Conservation (phyloP, 2,888 invertebrate genomes). For the Chaetogeoica ovagalla region DNA sequence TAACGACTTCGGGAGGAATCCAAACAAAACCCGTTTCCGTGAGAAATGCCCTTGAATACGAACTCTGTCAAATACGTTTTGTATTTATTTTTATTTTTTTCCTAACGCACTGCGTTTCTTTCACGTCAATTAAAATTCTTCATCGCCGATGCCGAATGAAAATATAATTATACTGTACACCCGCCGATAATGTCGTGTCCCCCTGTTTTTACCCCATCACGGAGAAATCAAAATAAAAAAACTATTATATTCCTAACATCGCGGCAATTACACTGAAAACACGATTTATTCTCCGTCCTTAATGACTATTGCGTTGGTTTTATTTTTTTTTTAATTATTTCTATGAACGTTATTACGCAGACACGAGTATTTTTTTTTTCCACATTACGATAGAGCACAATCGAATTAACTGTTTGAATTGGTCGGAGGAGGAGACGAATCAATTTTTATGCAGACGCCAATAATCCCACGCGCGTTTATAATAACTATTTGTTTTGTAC, state of each 20-base stretch:
- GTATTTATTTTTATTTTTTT: slow-evolving; percentile 2
- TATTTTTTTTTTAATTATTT: not conserved
- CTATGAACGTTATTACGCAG: not conserved
- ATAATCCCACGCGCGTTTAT: not conserved
- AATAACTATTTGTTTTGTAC: not conserved
- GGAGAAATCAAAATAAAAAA: not conserved
- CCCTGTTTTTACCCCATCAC: not conserved
- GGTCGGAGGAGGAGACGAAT: not conserved
- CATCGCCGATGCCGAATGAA: not conserved
- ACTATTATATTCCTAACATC: not conserved
- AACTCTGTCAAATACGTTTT: slow-evolving; percentile 40
- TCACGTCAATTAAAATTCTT: slow-evolving; percentile 45
- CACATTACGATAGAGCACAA: slow-evolving; percentile 11
- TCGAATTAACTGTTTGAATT: slow-evolving; percentile 1
- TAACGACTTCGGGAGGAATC: slow-evolving; percentile 19
- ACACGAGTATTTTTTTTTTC: not conserved
- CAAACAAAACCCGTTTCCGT: slow-evolving; percentile 39
- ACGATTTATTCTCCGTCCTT: not conserved
- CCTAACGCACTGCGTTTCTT: not conserved
- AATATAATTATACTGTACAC: slow-evolving; percentile 5
- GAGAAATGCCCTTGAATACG: slow-evolving; percentile 28
- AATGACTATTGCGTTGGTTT: not conserved
- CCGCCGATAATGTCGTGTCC: no score
- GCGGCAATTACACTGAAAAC: no score
- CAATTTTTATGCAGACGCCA: not conserved